Evolutionary conservation across 2,113 vertebrate genomes (phyloP).

Genomic region (Chamaetylas fuelleborni): DNA sequence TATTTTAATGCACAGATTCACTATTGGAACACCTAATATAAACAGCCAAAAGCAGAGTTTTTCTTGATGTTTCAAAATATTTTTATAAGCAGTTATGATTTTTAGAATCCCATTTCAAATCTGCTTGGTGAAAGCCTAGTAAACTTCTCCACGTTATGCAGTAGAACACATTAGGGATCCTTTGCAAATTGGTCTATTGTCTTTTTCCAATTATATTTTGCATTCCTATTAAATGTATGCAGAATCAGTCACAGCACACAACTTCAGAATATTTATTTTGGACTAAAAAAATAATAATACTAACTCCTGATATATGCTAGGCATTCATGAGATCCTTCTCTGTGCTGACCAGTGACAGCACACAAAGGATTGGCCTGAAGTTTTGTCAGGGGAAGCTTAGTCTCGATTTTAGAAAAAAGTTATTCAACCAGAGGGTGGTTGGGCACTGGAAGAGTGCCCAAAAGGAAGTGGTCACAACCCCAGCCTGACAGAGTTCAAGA

Average conservation of each 20-base stretch:
- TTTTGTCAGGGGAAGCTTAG: not conserved
- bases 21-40: not conserved
- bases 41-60: not conserved
- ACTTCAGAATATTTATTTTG: not conserved
- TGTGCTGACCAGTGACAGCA: not conserved
- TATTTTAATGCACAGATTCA: not conserved
- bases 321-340: not conserved
- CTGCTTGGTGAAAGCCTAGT: not conserved
- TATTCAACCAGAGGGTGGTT: not conserved
- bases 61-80: not conserved
- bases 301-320: not conserved
- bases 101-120: not conserved
- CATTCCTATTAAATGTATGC: not conserved
- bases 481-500: not conserved
- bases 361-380: not conserved
- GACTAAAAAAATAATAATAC: not conserved
- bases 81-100: not conserved
- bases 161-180: not conserved
- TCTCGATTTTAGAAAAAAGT: not conserved
- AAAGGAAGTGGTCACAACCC: too few species aligned
- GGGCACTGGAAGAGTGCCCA: not conserved
- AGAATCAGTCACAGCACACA: not conserved
- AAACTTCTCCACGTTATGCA: not conserved
- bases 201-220: not conserved
- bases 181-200: not conserved